Evolutionary conservation across 2,113 vertebrate species (phyloP), one percentile per base, ranked within the genome.

Genomic region (Podiceps cristatus): DNA sequence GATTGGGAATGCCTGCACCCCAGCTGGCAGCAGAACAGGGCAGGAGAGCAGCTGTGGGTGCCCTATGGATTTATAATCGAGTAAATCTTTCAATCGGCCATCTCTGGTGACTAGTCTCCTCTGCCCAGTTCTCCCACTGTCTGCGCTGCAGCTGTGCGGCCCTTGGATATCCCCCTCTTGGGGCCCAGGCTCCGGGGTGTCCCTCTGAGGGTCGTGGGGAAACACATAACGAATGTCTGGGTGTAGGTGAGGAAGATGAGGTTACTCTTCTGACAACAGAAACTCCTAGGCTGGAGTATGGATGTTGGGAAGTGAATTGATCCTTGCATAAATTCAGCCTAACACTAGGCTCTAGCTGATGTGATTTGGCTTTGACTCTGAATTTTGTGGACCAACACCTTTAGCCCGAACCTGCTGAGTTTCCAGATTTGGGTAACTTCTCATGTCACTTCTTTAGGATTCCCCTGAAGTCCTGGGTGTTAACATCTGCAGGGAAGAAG

Each of bases 211-310:
- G 62, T 14, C 8, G 2, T 3, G 3, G 64, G 47, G 53, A 18
- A 18, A 9, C 18, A 0, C 4, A 1, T 15, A 1, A 5, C 0
- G 13, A 24, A 5, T 4, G 4, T 10, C 50, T 33, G 59, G 58
- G 8, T 22, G 50, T 4, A 19, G 49, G 10, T 2, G 24, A 42
- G 82, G 42, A 24, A 37, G 74, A 2, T 8, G 71, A 53, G 9
- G 33, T 40, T 19, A 2, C 9, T 56, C 5, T 13, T 52, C 35
- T 47, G 22, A 6, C 31, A 14, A 1, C 7, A 15, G 20, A 27
- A 49, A 0, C 25, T 35, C 17, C 37, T 31, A 13, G 63, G 23
- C 5, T 4, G 52, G 20, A 33, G 31, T 12, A 3, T 5, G 9
- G n/a, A 22, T 4, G 4, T 3, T n/a, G 84, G 55, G 68, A 42